phyloP scores from a whole-genome alignment of 2,888 invertebrate species.

The Adelphocoris suturalis region DNA sequence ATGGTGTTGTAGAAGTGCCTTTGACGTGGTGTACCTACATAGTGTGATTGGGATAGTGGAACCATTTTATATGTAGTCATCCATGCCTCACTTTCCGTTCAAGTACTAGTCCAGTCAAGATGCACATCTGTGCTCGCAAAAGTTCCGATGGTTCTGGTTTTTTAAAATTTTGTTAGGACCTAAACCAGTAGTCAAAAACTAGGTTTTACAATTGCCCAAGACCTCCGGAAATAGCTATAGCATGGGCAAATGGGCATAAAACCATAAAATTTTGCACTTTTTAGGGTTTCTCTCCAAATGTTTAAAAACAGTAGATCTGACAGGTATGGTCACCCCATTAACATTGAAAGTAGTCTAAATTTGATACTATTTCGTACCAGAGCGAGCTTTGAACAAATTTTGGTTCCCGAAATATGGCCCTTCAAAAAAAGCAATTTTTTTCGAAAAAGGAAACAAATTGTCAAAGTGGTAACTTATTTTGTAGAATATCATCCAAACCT shows the following conservation, averaged over 20 bases:
- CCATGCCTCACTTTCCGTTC: too few species aligned
- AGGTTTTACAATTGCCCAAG: conserved; percentile 15
- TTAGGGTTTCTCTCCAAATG: not conserved
- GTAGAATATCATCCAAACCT: not conserved
- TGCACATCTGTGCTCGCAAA: too few species aligned
- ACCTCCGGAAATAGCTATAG: conserved; percentile 10
- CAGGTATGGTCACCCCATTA: conserved; percentile 1
- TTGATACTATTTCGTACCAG: not conserved
- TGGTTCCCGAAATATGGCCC: not conserved
- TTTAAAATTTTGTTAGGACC: conserved; percentile 23
- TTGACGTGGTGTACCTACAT: too few species aligned
- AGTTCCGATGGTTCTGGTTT: too few species aligned
- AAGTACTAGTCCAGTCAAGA: too few species aligned
- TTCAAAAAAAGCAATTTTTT: not conserved
- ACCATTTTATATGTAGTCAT: too few species aligned
- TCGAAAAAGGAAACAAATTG: not conserved
- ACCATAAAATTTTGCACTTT: conserved; percentile 10
- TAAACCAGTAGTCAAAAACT: conserved; percentile 33
- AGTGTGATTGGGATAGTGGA: too few species aligned
- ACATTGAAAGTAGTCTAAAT: conserved; percentile 34
- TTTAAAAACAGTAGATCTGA: too few species aligned
- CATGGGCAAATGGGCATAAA: too few species aligned
- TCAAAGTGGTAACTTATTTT: not conserved
- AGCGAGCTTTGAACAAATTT: conserved; percentile 3
- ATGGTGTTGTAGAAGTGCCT: too few species aligned